Conservation (phyloP, 2,888 invertebrate species). For the Eristalis intricaria region DNA sequence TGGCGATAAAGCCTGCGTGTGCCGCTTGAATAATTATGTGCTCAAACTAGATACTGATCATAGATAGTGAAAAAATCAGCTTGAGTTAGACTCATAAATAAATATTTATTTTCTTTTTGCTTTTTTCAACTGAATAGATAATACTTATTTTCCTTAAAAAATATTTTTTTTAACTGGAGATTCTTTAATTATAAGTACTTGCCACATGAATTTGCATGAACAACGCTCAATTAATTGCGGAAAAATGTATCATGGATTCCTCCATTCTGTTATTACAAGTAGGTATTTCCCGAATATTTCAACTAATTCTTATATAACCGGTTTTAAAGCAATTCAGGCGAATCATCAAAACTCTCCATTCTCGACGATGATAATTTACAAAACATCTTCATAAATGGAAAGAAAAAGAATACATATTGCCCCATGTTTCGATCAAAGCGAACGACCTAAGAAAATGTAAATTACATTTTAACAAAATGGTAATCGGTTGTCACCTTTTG, state of each 20-base stretch:
- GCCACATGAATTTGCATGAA: too few relatives aligned
- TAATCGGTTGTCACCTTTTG: background rate
- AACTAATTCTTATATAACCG: background rate
- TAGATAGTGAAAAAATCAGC: background rate
- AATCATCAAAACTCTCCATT: background rate
- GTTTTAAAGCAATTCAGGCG: background rate
- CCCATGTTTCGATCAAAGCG: background rate
- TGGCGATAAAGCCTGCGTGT: background rate
- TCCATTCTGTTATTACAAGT: background rate
- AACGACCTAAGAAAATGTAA: background rate
- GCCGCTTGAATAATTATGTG: background rate
- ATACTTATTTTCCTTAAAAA: too few relatives aligned
- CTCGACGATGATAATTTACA: background rate
- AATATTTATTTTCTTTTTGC: too few relatives aligned
- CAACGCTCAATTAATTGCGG: too few relatives aligned
- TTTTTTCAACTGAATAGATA: too few relatives aligned
- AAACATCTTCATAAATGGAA: background rate
- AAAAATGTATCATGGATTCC: background rate
- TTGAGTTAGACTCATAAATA: too few relatives aligned
- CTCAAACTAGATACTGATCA: background rate
- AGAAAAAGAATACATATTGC: background rate
- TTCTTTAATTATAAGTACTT: too few relatives aligned
- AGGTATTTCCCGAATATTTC: background rate
- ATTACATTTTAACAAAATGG: background rate
- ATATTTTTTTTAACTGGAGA: too few relatives aligned